Conservation (phyloP, 2,797 vertebrate genomes). For the Cacajao melanocephalus region DNA sequence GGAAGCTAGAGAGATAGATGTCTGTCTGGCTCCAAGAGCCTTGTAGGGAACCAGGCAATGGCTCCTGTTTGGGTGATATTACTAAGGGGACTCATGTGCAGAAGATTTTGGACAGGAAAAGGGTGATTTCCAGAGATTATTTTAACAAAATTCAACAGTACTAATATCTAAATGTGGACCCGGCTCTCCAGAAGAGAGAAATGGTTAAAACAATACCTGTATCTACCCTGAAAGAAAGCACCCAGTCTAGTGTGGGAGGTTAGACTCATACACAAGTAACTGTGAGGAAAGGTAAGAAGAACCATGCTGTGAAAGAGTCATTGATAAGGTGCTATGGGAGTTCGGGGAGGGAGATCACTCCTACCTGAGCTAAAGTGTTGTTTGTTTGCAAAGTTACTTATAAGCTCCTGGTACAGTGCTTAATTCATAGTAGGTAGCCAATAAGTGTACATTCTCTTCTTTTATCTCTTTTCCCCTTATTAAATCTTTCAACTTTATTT, state of each 20-base stretch:
- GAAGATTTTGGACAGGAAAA: slow-evolving; percentile 10
- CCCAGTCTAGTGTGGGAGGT: not conserved
- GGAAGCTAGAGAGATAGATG: slow-evolving; percentile 36
- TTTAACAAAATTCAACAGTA: slow-evolving; percentile 36
- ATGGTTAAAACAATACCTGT: not conserved
- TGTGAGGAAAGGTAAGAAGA: not conserved
- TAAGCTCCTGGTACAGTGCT: not conserved
- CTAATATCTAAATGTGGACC: not conserved
- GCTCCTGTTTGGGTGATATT: slow-evolving; percentile 8
- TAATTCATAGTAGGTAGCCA: not conserved
- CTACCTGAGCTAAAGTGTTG: not conserved
- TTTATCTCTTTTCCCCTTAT: not conserved
- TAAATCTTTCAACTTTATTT: slow-evolving; percentile 33
- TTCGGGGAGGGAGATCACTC: not conserved
- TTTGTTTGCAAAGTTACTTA: not conserved
- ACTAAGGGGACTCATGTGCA: not conserved
- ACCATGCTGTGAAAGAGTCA: not conserved
- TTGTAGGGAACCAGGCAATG: not conserved
- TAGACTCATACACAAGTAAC: not conserved
- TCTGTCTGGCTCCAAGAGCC: slow-evolving; percentile 17
- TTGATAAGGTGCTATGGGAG: not conserved
- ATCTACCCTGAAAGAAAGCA: slow-evolving; percentile 6
- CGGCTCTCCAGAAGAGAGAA: not conserved
- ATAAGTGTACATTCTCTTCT: not conserved
- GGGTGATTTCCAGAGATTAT: not conserved